Evolutionary conservation across 2,888 invertebrate genomes (phyloP).

Genomic region (Idaea aversata): DNA sequence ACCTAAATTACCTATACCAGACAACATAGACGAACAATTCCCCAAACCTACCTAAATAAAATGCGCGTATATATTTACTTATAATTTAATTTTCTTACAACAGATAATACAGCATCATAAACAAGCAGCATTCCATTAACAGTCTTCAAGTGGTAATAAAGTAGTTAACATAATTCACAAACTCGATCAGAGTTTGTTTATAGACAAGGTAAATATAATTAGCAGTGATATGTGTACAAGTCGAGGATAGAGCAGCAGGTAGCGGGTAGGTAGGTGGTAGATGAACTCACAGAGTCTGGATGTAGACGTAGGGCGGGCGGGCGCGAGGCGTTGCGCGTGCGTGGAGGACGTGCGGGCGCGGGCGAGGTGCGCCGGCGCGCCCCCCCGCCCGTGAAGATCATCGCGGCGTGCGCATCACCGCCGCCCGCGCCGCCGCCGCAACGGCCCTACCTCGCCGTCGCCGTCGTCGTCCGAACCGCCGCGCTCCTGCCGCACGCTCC

Average conservation of each 20-base stretch:
- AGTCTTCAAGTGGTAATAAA: not conserved
- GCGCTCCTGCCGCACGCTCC: slow-evolving; percentile 33
- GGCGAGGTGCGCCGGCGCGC: slow-evolving; percentile 74
- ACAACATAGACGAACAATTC: too few species aligned
- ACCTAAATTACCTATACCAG: too few species aligned
- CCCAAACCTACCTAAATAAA: not conserved
- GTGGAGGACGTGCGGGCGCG: slow-evolving; percentile 52
- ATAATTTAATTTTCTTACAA: too few species aligned
- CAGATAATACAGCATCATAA: not conserved
- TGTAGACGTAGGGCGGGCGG: slow-evolving; percentile 54
- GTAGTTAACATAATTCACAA: slow-evolving; percentile 20
- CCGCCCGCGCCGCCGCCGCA: slow-evolving; percentile 27
- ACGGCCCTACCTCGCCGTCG: slow-evolving; percentile 23
- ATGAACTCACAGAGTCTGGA: slow-evolving; percentile 59
- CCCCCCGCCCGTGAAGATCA: slow-evolving; percentile 80
- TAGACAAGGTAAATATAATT: not conserved
- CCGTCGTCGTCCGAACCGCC: slow-evolving; percentile 32
- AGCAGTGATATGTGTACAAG: not conserved
- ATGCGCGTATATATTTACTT: too few species aligned
- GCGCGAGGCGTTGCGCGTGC: slow-evolving; percentile 46
- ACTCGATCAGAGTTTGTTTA: slow-evolving; percentile 28
- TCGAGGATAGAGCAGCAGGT: not conserved
- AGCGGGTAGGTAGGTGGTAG: slow-evolving; percentile 18
- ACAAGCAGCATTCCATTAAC: not conserved
- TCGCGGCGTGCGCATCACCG: slow-evolving; percentile 60